Percentiles rank a stretch among this genome's conserved stretches.
These are phyloP conservation scores for Clarias batrachus DNA, from an alignment of 2,113 vertebrate species.

Conservation along the genomic window DNA sequence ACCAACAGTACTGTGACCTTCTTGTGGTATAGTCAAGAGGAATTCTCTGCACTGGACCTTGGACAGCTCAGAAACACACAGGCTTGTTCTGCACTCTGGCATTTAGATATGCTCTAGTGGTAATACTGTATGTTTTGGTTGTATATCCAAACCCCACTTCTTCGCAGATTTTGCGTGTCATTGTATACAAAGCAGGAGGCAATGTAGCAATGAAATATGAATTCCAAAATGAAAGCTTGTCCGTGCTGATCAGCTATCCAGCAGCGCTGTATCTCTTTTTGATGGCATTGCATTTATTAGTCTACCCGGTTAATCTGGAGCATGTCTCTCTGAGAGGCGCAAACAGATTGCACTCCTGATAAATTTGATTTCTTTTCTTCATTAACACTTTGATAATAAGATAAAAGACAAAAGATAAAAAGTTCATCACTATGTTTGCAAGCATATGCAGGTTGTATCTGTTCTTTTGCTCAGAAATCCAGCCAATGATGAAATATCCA, in stretches of 20 bases:
- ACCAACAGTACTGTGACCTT: neutral
- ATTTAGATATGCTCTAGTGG: neutral
- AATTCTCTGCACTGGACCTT: neutral
- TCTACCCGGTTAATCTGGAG: neutral
- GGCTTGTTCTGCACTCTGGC: neutral
- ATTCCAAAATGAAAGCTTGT: neutral
- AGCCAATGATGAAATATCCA: constrained; percentile 3
- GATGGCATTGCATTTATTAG: neutral
- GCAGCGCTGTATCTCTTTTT: neutral
- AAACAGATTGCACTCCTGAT: neutral
- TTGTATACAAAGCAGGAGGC: neutral
- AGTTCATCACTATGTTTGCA: neutral
- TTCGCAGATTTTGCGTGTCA: neutral
- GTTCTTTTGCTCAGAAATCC: constrained; percentile 12
- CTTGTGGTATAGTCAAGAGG: neutral
- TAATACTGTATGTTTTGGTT: neutral
- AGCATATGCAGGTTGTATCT: neutral
- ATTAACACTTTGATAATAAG: constrained; percentile 2
- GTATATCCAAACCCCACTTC: neutral
- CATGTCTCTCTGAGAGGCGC: neutral
- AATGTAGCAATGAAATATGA: neutral
- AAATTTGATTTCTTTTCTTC: constrained; percentile 3
- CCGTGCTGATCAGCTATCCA: neutral
- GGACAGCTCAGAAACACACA: neutral
- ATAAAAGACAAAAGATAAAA: neutral